These are phyloP conservation scores for Apis cerana DNA, from an alignment of 1,140 invertebrate genomes.

Conservation along the genomic window DNA sequence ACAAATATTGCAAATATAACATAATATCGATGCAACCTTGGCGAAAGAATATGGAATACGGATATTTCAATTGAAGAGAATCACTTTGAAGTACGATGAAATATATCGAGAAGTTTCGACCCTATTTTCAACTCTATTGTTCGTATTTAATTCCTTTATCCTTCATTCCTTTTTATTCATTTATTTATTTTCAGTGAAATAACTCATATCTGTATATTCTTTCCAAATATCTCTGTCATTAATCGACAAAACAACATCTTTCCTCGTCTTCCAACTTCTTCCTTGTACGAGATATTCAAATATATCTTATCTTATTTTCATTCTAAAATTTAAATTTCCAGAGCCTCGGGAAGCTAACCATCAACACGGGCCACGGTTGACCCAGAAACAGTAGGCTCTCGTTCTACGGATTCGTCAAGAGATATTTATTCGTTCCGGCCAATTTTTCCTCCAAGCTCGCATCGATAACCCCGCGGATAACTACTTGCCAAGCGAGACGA, in stretches of 20 bases:
- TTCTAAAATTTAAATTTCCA: neutral
- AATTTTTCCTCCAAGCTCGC: slow-evolving; percentile 34
- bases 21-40: neutral
- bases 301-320: too few relatives aligned
- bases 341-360: neutral
- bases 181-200: too few relatives aligned
- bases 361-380: neutral
- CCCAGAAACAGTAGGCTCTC: neutral
- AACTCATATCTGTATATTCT: too few relatives aligned
- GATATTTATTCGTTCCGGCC: slow-evolving; percentile 47
- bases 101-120: neutral
- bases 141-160: neutral
- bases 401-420: slow-evolving; percentile 15
- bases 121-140: neutral
- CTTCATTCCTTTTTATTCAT: too few relatives aligned
- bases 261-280: too few relatives aligned
- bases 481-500: slow-evolving; percentile 13
- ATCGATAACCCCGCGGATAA: slow-evolving; percentile 39
- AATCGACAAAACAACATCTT: too few relatives aligned
- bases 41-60: neutral
- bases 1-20: neutral
- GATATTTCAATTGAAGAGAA: neutral
- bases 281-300: too few relatives aligned
- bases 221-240: too few relatives aligned
- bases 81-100: neutral